These are phyloP conservation scores for Epicampocera succincta DNA, from an alignment of 2,888 invertebrate species.

Conservation along the genomic window DNA sequence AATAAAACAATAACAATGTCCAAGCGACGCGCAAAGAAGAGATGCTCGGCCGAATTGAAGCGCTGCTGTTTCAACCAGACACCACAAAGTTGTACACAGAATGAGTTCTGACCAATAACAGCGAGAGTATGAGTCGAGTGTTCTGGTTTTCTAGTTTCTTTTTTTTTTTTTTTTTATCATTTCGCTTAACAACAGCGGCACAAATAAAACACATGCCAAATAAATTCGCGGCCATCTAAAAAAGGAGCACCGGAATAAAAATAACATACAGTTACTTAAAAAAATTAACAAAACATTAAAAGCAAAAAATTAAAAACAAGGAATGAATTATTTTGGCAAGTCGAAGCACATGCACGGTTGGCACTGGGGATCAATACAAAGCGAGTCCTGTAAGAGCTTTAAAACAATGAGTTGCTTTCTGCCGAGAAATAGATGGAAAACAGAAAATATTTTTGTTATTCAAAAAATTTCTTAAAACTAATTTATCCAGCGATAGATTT, in stretches of 20 bases:
- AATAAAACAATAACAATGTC: slow-evolving; percentile 54
- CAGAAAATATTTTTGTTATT: too few relatives aligned
- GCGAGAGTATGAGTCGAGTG: slow-evolving; percentile 51
- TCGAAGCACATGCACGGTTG: slow-evolving; percentile 4
- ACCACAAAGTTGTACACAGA: slow-evolving; percentile 47
- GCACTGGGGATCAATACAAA: slow-evolving; percentile 50
- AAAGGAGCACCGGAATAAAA: slow-evolving; percentile 42
- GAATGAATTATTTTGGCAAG: slow-evolving; percentile 30
- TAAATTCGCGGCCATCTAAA: slow-evolving; percentile 69
- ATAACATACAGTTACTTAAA: slow-evolving; percentile 36
- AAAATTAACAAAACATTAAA: slow-evolving; percentile 31
- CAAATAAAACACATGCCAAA: slow-evolving; percentile 70
- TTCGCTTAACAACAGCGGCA: slow-evolving; percentile 60
- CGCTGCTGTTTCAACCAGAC: slow-evolving; percentile 42
- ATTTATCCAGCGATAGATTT: too few relatives aligned
- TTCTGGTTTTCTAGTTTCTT: slow-evolving; percentile 27
- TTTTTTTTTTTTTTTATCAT: slow-evolving; percentile 17
- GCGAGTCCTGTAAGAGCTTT: neutral
- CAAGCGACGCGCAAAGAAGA: slow-evolving; percentile 32
- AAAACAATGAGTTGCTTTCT: neutral
- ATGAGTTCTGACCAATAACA: slow-evolving; percentile 63
- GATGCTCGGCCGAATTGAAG: slow-evolving; percentile 41
- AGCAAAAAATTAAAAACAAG: slow-evolving; percentile 7
- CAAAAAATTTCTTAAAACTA: too few relatives aligned
- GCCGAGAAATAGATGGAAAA: too few relatives aligned